A percentile compares a stretch with the other conserved stretches of the same genome.
These are phyloP conservation scores for Himalopsyche phryganea DNA, from an alignment of 1,140 invertebrate species.

Conservation along the genomic window DNA sequence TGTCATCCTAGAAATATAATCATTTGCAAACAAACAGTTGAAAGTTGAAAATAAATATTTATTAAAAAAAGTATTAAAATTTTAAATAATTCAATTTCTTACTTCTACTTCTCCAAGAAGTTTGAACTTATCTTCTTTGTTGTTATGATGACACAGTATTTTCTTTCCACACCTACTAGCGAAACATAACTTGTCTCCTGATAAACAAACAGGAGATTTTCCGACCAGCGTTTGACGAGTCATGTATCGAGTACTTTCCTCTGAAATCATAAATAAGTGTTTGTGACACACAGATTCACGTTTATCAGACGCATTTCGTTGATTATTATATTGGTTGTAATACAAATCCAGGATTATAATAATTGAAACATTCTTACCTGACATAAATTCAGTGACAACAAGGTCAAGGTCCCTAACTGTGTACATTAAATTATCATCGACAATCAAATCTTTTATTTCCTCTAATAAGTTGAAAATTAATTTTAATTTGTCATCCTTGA, in stretches of 20 bases:
- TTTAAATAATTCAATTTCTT: no score
- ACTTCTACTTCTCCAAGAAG: constrained; percentile 39
- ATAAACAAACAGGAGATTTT: constrained; percentile 39
- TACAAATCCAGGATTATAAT: constrained; percentile 9
- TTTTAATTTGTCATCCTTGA: constrained; percentile 40
- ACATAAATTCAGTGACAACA: constrained; percentile 44
- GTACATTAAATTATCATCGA: constrained; percentile 43
- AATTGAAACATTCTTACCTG: constrained; percentile 34
- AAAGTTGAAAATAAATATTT: no score
- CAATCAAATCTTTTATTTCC: constrained; percentile 45
- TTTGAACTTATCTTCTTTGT: constrained; percentile 36
- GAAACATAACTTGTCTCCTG: constrained; percentile 40
- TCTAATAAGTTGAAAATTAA: constrained; percentile 41
- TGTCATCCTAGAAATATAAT: no score
- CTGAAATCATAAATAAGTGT: constrained; percentile 34
- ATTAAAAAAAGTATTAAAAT: no score
- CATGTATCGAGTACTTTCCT: constrained; percentile 39
- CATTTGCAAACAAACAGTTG: no score
- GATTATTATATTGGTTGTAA: no score
- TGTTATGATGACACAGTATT: constrained; percentile 40
- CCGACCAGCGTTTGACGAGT: constrained; percentile 39
- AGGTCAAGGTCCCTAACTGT: constrained; percentile 48
- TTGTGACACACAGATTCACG: neutral
- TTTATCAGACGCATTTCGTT: no score
- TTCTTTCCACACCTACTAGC: constrained; percentile 40